Evolutionary conservation across 1,140 invertebrate species (phyloP).

Genomic region (Micrasema longulum): DNA sequence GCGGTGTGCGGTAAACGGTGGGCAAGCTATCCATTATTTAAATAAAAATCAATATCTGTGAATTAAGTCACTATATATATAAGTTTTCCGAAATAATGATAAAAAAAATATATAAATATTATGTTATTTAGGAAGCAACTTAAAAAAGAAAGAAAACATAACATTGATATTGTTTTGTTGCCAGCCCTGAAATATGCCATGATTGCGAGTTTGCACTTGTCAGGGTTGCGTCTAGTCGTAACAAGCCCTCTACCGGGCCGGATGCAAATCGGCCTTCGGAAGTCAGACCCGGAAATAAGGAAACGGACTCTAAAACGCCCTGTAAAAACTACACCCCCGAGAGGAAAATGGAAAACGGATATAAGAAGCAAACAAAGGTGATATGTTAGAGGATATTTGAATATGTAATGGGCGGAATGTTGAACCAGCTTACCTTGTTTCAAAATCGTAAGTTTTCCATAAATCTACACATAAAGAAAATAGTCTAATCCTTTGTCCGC

Average conservation of each 20-base stretch:
- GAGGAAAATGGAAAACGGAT: background rate
- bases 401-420: background rate
- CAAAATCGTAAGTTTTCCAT: no score
- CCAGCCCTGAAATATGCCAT: slow-evolving; percentile 10
- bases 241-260: background rate
- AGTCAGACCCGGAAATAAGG: slow-evolving; percentile 21
- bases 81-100: no score
- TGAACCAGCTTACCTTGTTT: background rate
- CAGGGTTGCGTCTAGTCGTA: slow-evolving; percentile 15
- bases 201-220: slow-evolving; percentile 31
- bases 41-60: no score
- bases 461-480: no score
- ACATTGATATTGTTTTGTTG: slow-evolving; percentile 4
- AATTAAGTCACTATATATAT: no score
- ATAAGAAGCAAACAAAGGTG: background rate
- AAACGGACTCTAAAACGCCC: slow-evolving; percentile 3
- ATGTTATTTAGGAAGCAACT: background rate
- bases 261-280: slow-evolving; percentile 23
- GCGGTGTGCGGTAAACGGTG: no score
- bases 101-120: no score
- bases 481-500: no score
- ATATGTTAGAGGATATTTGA: background rate
- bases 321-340: background rate
- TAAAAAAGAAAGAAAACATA: background rate
- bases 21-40: no score